Evolutionary conservation across 2,113 vertebrate genomes (phyloP), one percentile per base, ranked within the genome.

Genomic region (Mormyrus iriodes): DNA sequence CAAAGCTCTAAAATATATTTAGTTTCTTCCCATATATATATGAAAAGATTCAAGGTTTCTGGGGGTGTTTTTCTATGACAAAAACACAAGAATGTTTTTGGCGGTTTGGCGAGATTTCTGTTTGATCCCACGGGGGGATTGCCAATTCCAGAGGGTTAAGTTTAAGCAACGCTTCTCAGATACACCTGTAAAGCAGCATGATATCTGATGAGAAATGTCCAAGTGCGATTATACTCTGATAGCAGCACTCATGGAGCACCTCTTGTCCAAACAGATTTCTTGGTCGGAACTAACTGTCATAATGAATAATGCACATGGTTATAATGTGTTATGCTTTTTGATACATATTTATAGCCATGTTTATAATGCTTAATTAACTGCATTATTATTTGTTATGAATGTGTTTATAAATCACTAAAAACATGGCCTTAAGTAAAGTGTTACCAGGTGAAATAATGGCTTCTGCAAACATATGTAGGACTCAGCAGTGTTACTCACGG

Each of bases 401-500:
- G 53, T 55, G 55, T 61, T n/a, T 58, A 58, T 17, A 58, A 53
- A 53, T 53, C 1, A 53, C 52, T 53, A 53, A 53, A 51, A 53
- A 53, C 52, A 53, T 53, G 52, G 52, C 17, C 52, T 53, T 53
- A 53, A 24, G 53, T 53, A 55, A 58, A 58, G 55, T 9, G 24
- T 61, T 9, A n/a, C 0, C 55, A 61, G 55, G 7, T 61, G 7
- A 58, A 61, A n/a, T 61, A 61, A n/a, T n/a, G 24, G 55, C 24
- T n/a, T 49, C 48, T 49, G 48, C 6, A 49, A 49, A 49, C 35
- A n/a, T n/a, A 79, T 79, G 39, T 6, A 35, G 39, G 42, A 82
- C 39, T 52, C 27, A 17, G 46, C 10, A 42, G 51, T 58, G 4
- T 35, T 90, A 97, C 98, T 96, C 95, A 99, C 98, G 98, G 98